Evolutionary conservation across 2,888 invertebrate species (phyloP).

Genomic region (Holacanthella duospinosa): DNA sequence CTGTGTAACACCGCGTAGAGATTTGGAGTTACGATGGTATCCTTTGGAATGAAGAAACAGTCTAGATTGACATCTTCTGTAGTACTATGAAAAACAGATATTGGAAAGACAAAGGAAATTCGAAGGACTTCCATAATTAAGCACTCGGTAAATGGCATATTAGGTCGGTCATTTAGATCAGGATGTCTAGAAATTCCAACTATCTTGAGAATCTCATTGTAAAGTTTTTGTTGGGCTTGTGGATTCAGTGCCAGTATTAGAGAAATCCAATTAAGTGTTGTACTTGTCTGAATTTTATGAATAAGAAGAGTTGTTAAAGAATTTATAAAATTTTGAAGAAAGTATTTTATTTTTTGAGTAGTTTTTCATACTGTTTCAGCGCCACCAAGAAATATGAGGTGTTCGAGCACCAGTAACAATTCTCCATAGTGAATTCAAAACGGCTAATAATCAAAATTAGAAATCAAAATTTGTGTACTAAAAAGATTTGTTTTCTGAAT

Average conservation of each 20-base stretch:
- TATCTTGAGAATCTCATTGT: not conserved
- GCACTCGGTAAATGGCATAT: conserved; percentile 1
- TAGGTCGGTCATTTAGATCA: not conserved
- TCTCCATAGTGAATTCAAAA: conserved; percentile 15
- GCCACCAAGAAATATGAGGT: conserved; percentile 5
- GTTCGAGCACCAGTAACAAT: conserved; percentile 14
- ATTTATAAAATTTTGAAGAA: not conserved
- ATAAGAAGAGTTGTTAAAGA: not conserved
- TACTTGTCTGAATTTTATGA: not conserved
- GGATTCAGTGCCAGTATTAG: not conserved
- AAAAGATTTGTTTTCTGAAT: not conserved
- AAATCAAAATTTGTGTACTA: not conserved
- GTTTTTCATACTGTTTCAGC: conserved; percentile 5
- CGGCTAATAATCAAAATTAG: conserved; percentile 9
- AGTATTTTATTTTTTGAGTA: not conserved
- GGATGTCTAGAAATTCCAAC: not conserved
- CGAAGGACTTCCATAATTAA: conserved; percentile 2
- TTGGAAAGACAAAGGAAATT: not conserved
- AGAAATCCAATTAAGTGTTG: not conserved
- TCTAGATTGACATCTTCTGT: not conserved
- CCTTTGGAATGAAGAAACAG: conserved; percentile 2
- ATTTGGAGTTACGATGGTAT: not conserved
- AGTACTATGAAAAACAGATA: not conserved
- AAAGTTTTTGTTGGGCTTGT: not conserved
- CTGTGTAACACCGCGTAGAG: not conserved